Percentiles rank a stretch among this genome's conserved stretches.
Evolutionary conservation across 2,113 vertebrate genomes (phyloP).

Genomic region (Bubo scandiacus): DNA sequence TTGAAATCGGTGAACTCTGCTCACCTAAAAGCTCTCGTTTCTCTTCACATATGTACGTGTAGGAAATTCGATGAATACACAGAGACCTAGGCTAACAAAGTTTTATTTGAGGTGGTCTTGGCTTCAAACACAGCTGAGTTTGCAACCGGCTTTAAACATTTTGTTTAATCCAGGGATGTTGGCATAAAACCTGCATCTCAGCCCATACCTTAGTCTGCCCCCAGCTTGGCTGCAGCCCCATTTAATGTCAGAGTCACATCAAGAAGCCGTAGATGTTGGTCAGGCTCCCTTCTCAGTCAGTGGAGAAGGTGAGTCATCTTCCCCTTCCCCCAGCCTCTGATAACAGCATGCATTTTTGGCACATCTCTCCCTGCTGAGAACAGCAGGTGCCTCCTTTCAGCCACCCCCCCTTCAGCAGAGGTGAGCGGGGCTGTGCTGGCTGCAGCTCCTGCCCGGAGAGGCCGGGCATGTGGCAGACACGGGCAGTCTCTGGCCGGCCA

Average conservation of each 20-base stretch:
- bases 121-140: not conserved
- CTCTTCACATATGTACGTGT: not conserved
- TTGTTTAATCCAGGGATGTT: not conserved
- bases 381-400: not conserved
- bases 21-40: not conserved
- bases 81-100: not conserved
- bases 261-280: accelerated
- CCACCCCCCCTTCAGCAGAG: not conserved
- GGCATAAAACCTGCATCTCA: not conserved
- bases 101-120: not conserved
- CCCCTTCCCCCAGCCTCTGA: not conserved
- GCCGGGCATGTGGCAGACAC: accelerated
- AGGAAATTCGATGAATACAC: not conserved
- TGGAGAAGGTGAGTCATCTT: not conserved
- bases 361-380: not conserved
- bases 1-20: not conserved
- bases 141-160: not conserved
- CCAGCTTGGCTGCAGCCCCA: not conserved
- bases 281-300: not conserved
- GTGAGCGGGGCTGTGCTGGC: accelerated
- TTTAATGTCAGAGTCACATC: not conserved
- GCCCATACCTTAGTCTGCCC: not conserved
- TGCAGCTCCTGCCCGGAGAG: not conserved
- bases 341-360: not conserved
- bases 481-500: not conserved